Conservation (phyloP, 1,140 invertebrate species). For the Zaprionus inermis region DNA sequence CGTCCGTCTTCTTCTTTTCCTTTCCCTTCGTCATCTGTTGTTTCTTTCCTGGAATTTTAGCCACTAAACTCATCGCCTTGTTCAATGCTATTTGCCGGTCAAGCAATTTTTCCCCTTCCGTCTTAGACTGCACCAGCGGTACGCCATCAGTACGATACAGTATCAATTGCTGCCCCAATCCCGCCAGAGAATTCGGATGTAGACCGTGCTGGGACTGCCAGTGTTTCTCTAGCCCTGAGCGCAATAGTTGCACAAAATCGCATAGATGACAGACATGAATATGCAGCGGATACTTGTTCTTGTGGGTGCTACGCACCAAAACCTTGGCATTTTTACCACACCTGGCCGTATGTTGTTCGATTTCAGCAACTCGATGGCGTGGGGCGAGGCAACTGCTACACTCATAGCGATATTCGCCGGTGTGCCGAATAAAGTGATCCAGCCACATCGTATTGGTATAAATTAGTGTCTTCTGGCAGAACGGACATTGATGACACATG, state of each 20-base stretch:
- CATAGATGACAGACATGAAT: conserved; percentile 86
- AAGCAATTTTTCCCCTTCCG: neutral
- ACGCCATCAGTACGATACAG: conserved; percentile 25
- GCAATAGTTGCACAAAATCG: conserved; percentile 86
- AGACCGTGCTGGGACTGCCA: conserved; percentile 84
- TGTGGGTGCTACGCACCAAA: neutral
- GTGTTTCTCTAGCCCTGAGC: conserved; percentile 85
- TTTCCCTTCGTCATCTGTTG: neutral
- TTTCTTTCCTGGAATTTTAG: neutral
- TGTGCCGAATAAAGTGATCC: conserved; percentile 87
- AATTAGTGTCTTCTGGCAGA: conserved; percentile 50
- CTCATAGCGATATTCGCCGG: conserved; percentile 87
- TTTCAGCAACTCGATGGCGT: neutral
- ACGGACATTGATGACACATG: conserved; percentile 55
- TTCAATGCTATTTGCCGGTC: neutral
- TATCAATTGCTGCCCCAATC: conserved; percentile 30
- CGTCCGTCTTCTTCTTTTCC: conserved; percentile 7
- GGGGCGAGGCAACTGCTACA: conserved; percentile 85
- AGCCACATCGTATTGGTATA: conserved; percentile 15
- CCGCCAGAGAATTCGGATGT: neutral
- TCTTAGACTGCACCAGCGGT: neutral
- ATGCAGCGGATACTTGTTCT: neutral
- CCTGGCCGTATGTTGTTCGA: conserved; percentile 16
- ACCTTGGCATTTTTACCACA: conserved; percentile 27
- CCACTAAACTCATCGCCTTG: neutral